phyloP scores from a whole-genome alignment of 2,113 vertebrate species.

The Ictalurus furcatus region DNA sequence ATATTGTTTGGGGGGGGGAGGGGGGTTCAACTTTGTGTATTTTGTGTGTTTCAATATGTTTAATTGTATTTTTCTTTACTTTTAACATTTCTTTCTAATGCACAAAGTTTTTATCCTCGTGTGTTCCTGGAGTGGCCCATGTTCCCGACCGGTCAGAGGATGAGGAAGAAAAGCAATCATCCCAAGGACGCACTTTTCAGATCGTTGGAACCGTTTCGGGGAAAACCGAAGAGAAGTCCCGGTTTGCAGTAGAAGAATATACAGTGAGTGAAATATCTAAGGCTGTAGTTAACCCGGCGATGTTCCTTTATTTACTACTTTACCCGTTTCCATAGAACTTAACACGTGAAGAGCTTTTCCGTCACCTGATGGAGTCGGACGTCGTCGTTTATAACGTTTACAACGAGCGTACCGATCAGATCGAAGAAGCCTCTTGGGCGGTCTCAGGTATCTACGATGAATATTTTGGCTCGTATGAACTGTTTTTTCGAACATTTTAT shows the following conservation, averaged over 20 bases:
- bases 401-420: constrained; percentile 75
- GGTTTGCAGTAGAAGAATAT: constrained; percentile 73
- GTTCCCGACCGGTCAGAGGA: constrained; percentile 64
- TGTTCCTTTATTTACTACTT: background rate
- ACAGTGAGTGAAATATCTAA: constrained; percentile 68
- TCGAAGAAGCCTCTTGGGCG: constrained; percentile 86
- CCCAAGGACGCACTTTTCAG: constrained; percentile 67
- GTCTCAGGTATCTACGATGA: constrained; percentile 78
- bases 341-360: constrained; percentile 71
- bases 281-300: background rate
- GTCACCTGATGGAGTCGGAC: constrained; percentile 80
- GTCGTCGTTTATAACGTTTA: constrained; percentile 85
- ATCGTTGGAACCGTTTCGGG: constrained; percentile 81
- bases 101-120: constrained; percentile 77
- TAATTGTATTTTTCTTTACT: background rate
- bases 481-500: background rate
- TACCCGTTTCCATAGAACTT: constrained; percentile 58
- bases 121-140: constrained; percentile 67
- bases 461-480: background rate
- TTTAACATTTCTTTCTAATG: background rate
- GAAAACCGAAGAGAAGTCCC: constrained; percentile 23
- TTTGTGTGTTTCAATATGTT: background rate
- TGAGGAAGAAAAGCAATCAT: constrained; percentile 53
- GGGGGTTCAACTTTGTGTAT: background rate
- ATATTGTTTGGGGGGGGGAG: background rate